Percentiles rank a stretch among this genome's conserved stretches.
phyloP scores from a whole-genome alignment of 1,140 invertebrate genomes.

The Nasonia giraulti region DNA sequence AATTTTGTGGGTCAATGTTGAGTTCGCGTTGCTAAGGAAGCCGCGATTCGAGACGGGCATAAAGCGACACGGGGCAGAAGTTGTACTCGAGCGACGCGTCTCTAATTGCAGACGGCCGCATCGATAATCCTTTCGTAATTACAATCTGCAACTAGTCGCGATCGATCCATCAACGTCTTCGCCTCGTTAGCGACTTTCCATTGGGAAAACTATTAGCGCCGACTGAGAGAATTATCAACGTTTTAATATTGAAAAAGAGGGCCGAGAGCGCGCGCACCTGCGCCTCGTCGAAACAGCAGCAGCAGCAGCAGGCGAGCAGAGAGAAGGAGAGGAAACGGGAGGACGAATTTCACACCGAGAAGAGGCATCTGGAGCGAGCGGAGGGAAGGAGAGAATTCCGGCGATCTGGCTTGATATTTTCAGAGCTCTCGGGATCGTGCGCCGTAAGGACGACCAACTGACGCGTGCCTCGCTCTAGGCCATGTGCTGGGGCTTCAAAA shows the following conservation, averaged over 20 bases:
- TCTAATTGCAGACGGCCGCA: too few species aligned
- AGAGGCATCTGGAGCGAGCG: background rate
- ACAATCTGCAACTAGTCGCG: background rate
- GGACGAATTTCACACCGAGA: background rate
- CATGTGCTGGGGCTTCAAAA: background rate
- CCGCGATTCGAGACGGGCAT: background rate
- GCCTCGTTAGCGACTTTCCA: background rate
- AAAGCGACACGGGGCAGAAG: background rate
- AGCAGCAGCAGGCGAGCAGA: background rate
- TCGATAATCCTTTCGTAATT: background rate
- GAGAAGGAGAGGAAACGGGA: background rate
- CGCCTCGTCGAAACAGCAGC: background rate
- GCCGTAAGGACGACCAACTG: background rate
- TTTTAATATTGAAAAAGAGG: background rate
- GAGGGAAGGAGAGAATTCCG: background rate
- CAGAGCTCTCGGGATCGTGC: background rate
- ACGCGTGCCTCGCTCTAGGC: background rate
- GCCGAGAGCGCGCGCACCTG: background rate
- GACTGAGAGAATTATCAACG: background rate
- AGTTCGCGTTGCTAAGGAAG: conserved; percentile 2
- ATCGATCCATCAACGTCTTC: too few species aligned
- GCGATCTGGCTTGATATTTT: background rate
- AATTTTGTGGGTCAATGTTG: conserved; percentile 1
- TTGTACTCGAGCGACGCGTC: background rate
- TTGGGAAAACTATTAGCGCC: too few species aligned